phyloP scores from a whole-genome alignment of 2,113 vertebrate species.

The Tursiops truncatus region DNA sequence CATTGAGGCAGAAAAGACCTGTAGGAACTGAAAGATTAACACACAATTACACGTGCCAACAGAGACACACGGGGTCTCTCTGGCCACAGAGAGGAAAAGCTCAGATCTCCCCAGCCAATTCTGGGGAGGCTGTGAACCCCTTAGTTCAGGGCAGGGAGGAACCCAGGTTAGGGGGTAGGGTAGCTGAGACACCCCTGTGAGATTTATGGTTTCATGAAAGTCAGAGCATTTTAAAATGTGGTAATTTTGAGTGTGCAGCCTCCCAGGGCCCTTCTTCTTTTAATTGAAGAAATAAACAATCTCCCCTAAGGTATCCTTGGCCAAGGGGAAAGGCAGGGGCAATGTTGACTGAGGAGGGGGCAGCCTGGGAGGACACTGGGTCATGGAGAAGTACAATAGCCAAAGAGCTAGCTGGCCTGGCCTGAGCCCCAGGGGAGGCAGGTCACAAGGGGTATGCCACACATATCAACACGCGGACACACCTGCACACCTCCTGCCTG shows the following conservation, averaged over 20 bases:
- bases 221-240: conserved; percentile 34
- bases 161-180: background rate
- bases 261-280: conserved; percentile 49
- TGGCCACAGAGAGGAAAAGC: background rate
- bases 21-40: background rate
- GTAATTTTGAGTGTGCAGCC: conserved; percentile 9
- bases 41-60: background rate
- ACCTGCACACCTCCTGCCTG: accelerated
- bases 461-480: accelerated
- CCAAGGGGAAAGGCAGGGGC: background rate
- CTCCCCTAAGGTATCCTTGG: background rate
- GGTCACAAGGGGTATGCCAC: accelerated
- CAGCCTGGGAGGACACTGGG: background rate
- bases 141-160: background rate
- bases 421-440: background rate
- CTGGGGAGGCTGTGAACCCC: background rate
- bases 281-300: conserved; percentile 72
- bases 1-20: background rate
- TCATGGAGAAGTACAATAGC: background rate
- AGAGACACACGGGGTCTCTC: background rate
- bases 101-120: background rate
- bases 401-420: background rate
- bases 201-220: conserved; percentile 29
- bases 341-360: background rate
- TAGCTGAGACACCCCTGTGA: background rate